These are phyloP conservation scores for Lepilemur ruficaudatus DNA, from an alignment of 2,797 vertebrate species.

Conservation along the genomic window DNA sequence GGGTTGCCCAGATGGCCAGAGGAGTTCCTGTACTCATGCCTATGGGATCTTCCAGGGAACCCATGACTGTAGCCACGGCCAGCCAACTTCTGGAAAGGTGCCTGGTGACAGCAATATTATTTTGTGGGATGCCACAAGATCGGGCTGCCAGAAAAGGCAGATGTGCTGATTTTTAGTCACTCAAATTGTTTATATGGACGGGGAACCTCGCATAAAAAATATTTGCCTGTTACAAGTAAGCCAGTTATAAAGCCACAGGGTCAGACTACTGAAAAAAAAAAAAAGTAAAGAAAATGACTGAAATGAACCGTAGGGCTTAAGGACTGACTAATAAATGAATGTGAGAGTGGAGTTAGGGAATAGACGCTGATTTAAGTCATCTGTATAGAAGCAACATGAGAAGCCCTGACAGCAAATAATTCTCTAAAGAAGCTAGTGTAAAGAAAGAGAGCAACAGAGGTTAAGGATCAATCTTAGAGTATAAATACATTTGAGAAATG, in stretches of 20 bases:
- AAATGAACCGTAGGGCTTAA: neutral
- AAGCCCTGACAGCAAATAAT: neutral
- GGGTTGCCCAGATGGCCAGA: neutral
- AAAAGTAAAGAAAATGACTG: neutral
- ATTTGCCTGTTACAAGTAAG: neutral
- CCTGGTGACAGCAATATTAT: neutral
- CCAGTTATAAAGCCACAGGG: neutral
- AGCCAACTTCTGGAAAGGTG: neutral
- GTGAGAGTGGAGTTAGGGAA: neutral
- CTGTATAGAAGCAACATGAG: neutral
- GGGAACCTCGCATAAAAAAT: neutral
- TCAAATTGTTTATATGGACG: neutral
- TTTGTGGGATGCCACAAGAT: neutral
- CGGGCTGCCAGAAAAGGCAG: neutral
- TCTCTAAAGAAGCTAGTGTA: neutral
- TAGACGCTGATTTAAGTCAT: neutral
- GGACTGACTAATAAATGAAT: neutral
- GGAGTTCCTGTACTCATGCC: neutral
- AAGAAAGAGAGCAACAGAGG: neutral
- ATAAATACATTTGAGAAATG: neutral
- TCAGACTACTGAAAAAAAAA: neutral
- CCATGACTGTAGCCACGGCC: neutral
- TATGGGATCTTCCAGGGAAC: neutral
- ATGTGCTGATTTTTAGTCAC: neutral
- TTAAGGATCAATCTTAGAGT: neutral